Evolutionary conservation across 1,140 invertebrate species (phyloP).

Genomic region (Drosophila lacteicornis): DNA sequence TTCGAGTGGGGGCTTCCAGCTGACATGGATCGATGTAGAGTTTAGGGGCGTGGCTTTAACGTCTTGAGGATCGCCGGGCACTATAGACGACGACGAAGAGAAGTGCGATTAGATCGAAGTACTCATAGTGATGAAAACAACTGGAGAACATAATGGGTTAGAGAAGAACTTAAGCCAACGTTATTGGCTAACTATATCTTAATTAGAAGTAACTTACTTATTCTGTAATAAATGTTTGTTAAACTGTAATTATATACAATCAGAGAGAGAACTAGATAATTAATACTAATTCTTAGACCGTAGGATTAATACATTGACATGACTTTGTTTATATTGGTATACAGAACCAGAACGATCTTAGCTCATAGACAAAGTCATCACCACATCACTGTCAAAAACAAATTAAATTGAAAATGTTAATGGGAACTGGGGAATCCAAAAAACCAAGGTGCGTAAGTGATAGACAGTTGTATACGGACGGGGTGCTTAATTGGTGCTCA

Average conservation of each 20-base stretch:
- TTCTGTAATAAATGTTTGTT: constrained; percentile 12
- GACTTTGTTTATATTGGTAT: constrained; percentile 19
- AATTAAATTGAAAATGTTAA: constrained; percentile 28
- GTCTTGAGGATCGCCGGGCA: constrained; percentile 97
- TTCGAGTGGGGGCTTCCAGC: constrained; percentile 95
- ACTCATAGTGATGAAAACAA: constrained; percentile 34
- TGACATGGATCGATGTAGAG: constrained; percentile 95
- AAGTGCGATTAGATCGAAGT: constrained; percentile 53
- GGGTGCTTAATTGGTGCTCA: constrained; percentile 73
- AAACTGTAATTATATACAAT: constrained; percentile 13
- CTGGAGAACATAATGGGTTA: constrained; percentile 16
- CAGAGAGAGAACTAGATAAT: constrained; percentile 37
- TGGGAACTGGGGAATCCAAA: constrained; percentile 30
- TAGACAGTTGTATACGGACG: constrained; percentile 50
- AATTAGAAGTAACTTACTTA: constrained; percentile 49
- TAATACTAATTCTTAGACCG: constrained; percentile 56
- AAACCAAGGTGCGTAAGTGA: constrained; percentile 68
- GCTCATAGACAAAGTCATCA: constrained; percentile 69
- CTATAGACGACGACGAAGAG: constrained; percentile 87
- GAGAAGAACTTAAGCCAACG: constrained; percentile 28
- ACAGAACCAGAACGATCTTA: constrained; percentile 68
- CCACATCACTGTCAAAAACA: constrained; percentile 75
- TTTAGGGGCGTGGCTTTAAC: constrained; percentile 94
- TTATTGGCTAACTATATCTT: constrained; percentile 29
- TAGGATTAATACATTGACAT: constrained; percentile 47